Evolutionary conservation across 2,888 invertebrate genomes (phyloP), one percentile per base, ranked within the genome.

Genomic region (Ernsta delagoae): DNA sequence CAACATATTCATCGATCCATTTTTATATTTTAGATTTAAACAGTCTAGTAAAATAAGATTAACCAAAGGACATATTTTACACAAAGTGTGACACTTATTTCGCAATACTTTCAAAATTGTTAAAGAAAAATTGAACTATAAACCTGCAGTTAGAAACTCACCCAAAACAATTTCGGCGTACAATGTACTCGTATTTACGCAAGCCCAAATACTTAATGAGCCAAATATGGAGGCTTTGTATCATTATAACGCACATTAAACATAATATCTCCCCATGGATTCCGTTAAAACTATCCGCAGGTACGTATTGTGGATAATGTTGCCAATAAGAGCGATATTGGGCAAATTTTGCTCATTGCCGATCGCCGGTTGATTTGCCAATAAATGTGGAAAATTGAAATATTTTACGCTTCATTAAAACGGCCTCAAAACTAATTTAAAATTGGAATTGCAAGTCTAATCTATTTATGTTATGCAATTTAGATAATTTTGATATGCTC

Each of bases 301-400:
- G 79, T 78, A 74, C 73, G 79, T 79, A 83, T 82, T 84, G 78
- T 79, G 78, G 78, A 76, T 84, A 88, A 85, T 87, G 86, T 85
- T 41, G 78, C 79, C 59, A 69, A 69, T 69, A 69, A 69, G 50
- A 50, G 69, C 77, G 80, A 83, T 89, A 85, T 87, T 86, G 80
- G 73, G 77, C 56, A 62, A 68, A 68, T 68, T 68, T 68, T 74
- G 82, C 80, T 88, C 87, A 84, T 87, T 87, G 84, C 79, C 78
- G 77, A 79, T 82, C 79, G 77, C 78, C 85, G 88, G 80, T 84
- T 89, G 85, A 88, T 88, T 90, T 88, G 81, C 78, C 82, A 79
- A 79, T 83, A 79, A 83, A 86, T 81, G 81, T 76, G 81, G 79
- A 76, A 86, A 88, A 89, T 88, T 89, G 87, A 87, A 84, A 84